Conservation (phyloP, 1,140 invertebrate genomes). For the Ditylenchus dipsaci region DNA sequence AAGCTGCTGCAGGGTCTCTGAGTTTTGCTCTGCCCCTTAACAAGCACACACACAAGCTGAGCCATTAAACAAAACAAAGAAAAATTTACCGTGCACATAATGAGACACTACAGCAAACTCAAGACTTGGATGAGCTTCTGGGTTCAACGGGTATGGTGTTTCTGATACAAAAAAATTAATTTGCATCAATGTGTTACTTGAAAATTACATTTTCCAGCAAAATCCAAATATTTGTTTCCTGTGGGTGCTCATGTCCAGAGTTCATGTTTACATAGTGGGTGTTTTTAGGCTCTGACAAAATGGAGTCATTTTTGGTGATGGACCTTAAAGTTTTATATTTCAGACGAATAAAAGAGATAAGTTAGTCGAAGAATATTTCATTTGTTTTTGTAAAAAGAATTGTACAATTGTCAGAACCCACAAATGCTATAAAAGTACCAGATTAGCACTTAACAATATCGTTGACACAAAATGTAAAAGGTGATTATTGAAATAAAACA, state of each 20-base stretch:
- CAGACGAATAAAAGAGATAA: no score
- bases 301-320: conserved; percentile 40
- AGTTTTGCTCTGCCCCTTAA: conserved; percentile 47
- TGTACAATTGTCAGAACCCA: no score
- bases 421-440: no score
- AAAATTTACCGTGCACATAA: conserved; percentile 46
- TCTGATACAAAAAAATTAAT: conserved; percentile 9
- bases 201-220: conserved; percentile 45
- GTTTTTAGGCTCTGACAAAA: conserved; percentile 14
- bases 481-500: no score
- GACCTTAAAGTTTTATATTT: conserved; percentile 34
- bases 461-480: no score
- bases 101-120: conserved; percentile 55
- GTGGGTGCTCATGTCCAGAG: conserved; percentile 49
- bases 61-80: no score
- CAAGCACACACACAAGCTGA: background rate
- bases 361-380: no score
- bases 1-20: conserved; percentile 47
- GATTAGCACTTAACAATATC: no score
- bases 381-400: no score
- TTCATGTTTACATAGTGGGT: conserved; percentile 58
- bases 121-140: conserved; percentile 32
- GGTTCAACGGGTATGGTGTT: conserved; percentile 19
- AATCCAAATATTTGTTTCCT: conserved; percentile 46
- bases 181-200: background rate